phyloP scores from a whole-genome alignment of 2,888 invertebrate species.

The Gnatocerus cornutus region DNA sequence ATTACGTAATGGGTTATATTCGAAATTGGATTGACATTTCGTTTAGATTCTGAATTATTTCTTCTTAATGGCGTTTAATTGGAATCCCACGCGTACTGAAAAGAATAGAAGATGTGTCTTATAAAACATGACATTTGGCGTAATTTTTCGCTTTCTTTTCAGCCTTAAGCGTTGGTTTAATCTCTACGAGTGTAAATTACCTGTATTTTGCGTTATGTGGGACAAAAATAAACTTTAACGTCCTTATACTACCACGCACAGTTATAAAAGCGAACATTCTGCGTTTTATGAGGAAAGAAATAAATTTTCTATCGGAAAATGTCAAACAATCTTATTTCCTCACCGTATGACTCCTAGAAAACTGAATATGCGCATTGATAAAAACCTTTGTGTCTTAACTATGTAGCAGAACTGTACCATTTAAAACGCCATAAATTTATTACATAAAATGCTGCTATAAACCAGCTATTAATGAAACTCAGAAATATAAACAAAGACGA shows the following conservation, averaged over 20 bases:
- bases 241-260: background rate
- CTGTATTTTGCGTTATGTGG: constrained; percentile 2
- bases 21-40: too few species aligned
- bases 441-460: constrained; percentile 3
- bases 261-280: background rate
- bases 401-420: background rate
- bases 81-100: too few species aligned
- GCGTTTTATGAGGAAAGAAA: background rate
- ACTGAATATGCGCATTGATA: background rate
- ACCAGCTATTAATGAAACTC: constrained; percentile 11
- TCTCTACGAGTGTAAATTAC: constrained; percentile 1
- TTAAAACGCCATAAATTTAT: background rate
- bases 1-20: too few species aligned
- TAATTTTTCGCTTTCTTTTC: too few species aligned
- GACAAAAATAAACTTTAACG: constrained; percentile 5
- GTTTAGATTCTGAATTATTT: too few species aligned
- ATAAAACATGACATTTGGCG: too few species aligned
- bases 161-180: too few species aligned
- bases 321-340: background rate
- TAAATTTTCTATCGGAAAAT: background rate
- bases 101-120: too few species aligned
- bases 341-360: constrained; percentile 1
- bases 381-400: background rate
- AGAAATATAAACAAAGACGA: constrained; percentile 16
- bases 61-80: too few species aligned